phyloP scores from a whole-genome alignment of 2,113 vertebrate species.

The Thalassarche chlororhynchos region DNA sequence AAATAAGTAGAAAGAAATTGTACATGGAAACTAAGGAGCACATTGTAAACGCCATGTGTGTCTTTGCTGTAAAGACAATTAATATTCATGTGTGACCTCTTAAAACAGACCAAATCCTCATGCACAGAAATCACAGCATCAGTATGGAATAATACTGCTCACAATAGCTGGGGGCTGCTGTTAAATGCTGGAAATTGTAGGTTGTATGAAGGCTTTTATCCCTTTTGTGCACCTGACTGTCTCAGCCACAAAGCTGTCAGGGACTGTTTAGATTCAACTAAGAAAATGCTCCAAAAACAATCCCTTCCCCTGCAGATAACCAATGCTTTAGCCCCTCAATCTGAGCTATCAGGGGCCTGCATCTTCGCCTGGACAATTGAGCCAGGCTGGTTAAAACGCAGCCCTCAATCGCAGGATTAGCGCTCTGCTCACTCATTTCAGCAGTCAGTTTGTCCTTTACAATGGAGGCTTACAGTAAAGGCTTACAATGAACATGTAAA shows the following conservation, averaged over 20 bases:
- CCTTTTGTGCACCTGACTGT: neutral
- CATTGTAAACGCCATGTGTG: neutral
- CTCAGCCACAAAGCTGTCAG: neutral
- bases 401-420: neutral
- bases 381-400: neutral
- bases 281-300: neutral
- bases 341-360: neutral
- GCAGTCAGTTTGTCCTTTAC: neutral
- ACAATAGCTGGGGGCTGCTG: neutral
- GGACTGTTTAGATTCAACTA: neutral
- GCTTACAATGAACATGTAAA: neutral
- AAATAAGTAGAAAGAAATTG: neutral
- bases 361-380: neutral
- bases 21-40: neutral
- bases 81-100: neutral
- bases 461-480: neutral
- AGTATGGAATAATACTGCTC: neutral
- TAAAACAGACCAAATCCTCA: neutral
- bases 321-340: neutral
- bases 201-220: neutral
- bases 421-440: neutral
- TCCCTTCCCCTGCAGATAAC: neutral
- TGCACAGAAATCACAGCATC: neutral
- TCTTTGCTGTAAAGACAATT: neutral
- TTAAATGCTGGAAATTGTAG: neutral